Conservation (phyloP, 2,113 vertebrate genomes). For the Egretta garzetta region DNA sequence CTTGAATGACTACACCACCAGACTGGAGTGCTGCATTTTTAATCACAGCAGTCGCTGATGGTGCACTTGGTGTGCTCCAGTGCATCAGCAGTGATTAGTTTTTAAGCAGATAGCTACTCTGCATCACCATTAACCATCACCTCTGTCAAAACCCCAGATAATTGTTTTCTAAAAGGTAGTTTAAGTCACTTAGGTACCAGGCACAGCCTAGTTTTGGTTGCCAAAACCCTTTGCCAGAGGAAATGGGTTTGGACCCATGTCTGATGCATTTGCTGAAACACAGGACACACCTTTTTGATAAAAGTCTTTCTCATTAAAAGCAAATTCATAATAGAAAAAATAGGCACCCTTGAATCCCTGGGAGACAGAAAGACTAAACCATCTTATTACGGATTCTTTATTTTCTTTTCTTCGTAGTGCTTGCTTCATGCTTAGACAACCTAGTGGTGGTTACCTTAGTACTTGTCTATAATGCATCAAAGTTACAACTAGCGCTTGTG, state of each 20-base stretch:
- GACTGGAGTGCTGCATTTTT: background rate
- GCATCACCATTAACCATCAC: background rate
- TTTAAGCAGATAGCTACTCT: background rate
- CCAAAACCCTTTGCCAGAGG: constrained; percentile 13
- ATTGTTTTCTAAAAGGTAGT: background rate
- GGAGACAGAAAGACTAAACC: background rate
- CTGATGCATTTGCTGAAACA: background rate
- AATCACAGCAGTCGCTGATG: background rate
- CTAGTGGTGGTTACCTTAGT: background rate
- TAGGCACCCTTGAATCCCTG: background rate
- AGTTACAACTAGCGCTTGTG: background rate
- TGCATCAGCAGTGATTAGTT: rapidly evolving
- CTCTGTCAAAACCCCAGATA: background rate
- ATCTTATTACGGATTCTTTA: background rate
- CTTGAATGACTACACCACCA: background rate
- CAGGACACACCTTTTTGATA: constrained; percentile 31
- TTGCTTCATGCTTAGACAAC: background rate
- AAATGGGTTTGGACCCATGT: background rate
- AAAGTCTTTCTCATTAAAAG: background rate
- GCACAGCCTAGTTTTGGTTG: background rate
- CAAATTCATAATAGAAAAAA: constrained; percentile 6
- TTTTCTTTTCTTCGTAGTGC: background rate
- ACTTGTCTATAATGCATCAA: background rate
- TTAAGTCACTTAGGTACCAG: background rate
- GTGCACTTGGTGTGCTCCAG: background rate